phyloP scores from a whole-genome alignment of 2,113 vertebrate species.

The Spheniscus mendiculus region DNA sequence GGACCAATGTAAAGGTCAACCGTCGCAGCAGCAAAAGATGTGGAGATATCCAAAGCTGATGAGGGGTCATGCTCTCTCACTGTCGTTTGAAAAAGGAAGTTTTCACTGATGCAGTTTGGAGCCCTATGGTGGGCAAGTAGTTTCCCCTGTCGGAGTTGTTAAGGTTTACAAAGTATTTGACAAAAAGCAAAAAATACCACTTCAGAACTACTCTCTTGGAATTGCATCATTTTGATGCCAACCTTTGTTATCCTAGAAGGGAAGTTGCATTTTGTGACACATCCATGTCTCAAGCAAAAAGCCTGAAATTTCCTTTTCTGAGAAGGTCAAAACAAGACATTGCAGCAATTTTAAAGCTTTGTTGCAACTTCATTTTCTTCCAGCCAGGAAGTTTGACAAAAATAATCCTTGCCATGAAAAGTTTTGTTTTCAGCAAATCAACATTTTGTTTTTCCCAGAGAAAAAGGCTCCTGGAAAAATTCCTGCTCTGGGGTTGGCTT shows the following conservation, averaged over 20 bases:
- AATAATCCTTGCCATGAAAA: not conserved
- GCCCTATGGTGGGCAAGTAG: fast-evolving
- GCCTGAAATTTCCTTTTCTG: not conserved
- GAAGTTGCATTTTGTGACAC: not conserved
- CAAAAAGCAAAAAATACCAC: not conserved
- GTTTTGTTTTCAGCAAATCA: slow-evolving; percentile 13
- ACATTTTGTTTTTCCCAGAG: not conserved
- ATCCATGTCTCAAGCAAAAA: not conserved
- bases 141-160: not conserved
- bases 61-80: fast-evolving
- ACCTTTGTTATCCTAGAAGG: not conserved
- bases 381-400: not conserved
- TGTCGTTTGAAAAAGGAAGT: not conserved
- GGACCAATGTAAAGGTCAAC: not conserved
- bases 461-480: not conserved
- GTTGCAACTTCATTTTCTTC: not conserved
- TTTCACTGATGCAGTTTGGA: not conserved
- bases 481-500: not conserved
- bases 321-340: not conserved
- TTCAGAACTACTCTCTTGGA: not conserved
- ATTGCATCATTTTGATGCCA: not conserved
- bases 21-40: not conserved
- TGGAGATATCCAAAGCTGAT: not conserved
- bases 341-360: not conserved
- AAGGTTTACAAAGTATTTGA: not conserved